phyloP scores from a whole-genome alignment of 2,888 invertebrate species.

The Callosobruchus maculatus region DNA sequence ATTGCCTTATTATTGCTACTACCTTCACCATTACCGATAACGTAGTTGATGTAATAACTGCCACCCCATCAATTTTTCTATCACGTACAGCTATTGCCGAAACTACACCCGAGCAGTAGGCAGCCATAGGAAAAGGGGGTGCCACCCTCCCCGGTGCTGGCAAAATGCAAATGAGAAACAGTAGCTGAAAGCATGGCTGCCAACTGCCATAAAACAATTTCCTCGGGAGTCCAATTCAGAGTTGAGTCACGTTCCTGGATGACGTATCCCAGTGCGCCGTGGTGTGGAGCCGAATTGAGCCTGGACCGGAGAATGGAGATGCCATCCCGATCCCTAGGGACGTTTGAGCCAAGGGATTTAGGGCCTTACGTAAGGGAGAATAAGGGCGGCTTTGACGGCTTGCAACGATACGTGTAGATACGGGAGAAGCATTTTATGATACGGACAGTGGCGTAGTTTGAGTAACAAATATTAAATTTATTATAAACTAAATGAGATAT shows the following conservation, averaged over 20 bases:
- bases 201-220: not conserved
- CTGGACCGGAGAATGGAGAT: conserved; percentile 38
- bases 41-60: not conserved
- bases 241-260: conserved; percentile 30
- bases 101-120: not conserved
- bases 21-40: not conserved
- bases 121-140: not conserved
- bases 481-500: not conserved
- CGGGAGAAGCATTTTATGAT: conserved; percentile 35
- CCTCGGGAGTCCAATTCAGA: not conserved
- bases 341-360: conserved; percentile 21
- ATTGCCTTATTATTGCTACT: no score
- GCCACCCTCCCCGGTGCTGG: not conserved
- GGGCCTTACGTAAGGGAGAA: conserved; percentile 26
- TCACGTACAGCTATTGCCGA: not conserved
- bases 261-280: conserved; percentile 36
- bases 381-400: conserved; percentile 31
- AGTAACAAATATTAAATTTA: no score
- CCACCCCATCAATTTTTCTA: not conserved
- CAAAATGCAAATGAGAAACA: not conserved
- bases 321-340: conserved; percentile 36
- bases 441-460: conserved; percentile 21
- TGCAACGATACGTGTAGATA: conserved; percentile 20
- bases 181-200: not conserved
- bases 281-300: conserved; percentile 37